A percentile compares a stretch with the other conserved stretches of the same genome.
Evolutionary conservation across 2,113 vertebrate genomes (phyloP).

Genomic region (Dendrocopos noguchii): DNA sequence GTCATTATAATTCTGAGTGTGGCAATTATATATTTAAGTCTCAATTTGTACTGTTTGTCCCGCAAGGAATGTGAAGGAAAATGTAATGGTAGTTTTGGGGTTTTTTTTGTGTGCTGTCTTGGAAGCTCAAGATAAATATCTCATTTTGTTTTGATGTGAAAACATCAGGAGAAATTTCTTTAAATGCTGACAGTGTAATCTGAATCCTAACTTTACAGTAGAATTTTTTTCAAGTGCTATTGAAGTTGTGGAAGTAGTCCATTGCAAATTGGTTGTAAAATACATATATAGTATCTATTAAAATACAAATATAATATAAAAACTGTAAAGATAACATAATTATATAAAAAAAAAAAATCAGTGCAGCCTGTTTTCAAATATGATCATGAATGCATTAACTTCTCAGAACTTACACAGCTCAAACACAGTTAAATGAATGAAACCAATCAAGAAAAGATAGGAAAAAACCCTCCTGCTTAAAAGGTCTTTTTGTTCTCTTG

Average conservation of each 20-base stretch:
- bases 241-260: not conserved
- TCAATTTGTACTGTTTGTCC: not conserved
- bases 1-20: not conserved
- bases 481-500: not conserved
- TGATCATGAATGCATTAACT: not conserved
- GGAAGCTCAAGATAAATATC: not conserved
- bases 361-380: not conserved
- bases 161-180: not conserved
- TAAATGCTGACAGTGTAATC: not conserved
- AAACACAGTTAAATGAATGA: not conserved
- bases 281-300: not conserved
- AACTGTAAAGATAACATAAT: not conserved
- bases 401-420: not conserved
- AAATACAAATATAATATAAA: not conserved
- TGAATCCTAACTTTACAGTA: not conserved
- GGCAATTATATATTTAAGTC: not conserved
- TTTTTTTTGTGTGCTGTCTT: not conserved
- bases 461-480: not conserved
- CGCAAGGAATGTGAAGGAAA: not conserved
- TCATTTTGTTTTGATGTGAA: not conserved
- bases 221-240: not conserved
- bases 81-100: not conserved
- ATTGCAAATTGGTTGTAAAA: not conserved
- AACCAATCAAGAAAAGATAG: not conserved
- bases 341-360: not conserved